Percentiles rank a stretch among this genome's conserved stretches.
These are phyloP conservation scores for Sebastiscus tertius DNA, from an alignment of 2,797 vertebrate species.

Conservation along the genomic window DNA sequence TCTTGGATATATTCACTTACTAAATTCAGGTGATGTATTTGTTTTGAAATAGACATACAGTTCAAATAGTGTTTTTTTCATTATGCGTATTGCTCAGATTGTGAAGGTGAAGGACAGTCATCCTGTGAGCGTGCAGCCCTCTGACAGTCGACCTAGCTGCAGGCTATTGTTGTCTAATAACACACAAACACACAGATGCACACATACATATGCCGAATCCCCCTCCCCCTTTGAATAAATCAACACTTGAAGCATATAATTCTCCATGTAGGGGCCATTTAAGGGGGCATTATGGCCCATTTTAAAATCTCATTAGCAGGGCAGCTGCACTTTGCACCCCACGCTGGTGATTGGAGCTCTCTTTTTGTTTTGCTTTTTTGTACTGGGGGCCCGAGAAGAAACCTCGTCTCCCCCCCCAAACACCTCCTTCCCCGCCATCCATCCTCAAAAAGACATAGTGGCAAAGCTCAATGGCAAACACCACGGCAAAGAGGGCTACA, in stretches of 20 bases:
- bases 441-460: slow-evolving; percentile 27
- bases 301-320: slow-evolving; percentile 87
- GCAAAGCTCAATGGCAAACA: slow-evolving; percentile 22
- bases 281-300: slow-evolving; percentile 82
- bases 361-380: slow-evolving; percentile 77
- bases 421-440: slow-evolving; percentile 13
- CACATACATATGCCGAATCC: slow-evolving; percentile 44
- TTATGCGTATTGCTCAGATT: not conserved
- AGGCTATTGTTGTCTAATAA: slow-evolving; percentile 71
- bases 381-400: slow-evolving; percentile 55
- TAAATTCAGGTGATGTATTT: not conserved
- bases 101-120: slow-evolving; percentile 23
- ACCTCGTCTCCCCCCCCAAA: slow-evolving; percentile 23
- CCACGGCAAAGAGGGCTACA: not conserved
- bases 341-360: slow-evolving; percentile 79
- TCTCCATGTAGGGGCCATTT: slow-evolving; percentile 81
- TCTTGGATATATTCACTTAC: not conserved
- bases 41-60: not conserved
- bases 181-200: slow-evolving; percentile 64
- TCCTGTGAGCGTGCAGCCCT: slow-evolving; percentile 19
- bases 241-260: slow-evolving; percentile 81
- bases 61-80: not conserved
- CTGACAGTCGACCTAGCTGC: slow-evolving; percentile 59
- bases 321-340: slow-evolving; percentile 85
- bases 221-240: slow-evolving; percentile 74